Base-by-base conservation (phyloP, 2,888 invertebrate species). In the Thereva nobilitata region DNA sequence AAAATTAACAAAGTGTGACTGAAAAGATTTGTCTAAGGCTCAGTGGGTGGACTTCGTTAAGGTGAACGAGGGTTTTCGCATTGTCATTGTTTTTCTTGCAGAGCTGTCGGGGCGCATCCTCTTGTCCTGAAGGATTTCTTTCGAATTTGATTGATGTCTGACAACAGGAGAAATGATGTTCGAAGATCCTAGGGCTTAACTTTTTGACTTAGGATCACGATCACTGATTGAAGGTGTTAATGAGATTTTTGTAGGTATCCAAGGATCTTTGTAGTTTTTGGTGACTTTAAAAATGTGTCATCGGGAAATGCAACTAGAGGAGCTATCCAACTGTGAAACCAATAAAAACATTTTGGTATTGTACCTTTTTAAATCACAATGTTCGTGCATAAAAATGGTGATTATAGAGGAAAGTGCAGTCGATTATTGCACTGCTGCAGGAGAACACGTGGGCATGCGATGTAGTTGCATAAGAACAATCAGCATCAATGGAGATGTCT, bases 1-100 rank as follows among this genome's bases (percentile, higher is more conserved):
- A 53, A 53, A 53, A 6, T 44, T 65, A 68, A 68, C 44, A 49
- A 55, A 65, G 64, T 68, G 68, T 68, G 68, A 65, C 68, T 65
- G 61, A 68, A 65, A 57, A 68, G 68, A 68, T 68, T 68, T 68
- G 68, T 68, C 68, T 65, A 23, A 65, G 65, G 65, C 49, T 65
- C 9, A 50, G 50, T 34, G 38, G 53, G 35, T 38, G 23, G 12
- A 50, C 45, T 37, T 37, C 45, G 42, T 42, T 9, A 41, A 40
- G 61, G 34, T 10, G 8, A 55, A 64, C 45, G 41, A 45, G 50
- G 50, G 49, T 50, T 54, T 55, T 67, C 37, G 64, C 67, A 54
- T 54, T 64, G 10, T 67, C 67, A 67, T 67, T 67, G 67, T 67
- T 67, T 35, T 67, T 64, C 47, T 55, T 67, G 64, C 54, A 63